Conservation (phyloP, 2,113 vertebrate species). For the Zootoca vivipara region DNA sequence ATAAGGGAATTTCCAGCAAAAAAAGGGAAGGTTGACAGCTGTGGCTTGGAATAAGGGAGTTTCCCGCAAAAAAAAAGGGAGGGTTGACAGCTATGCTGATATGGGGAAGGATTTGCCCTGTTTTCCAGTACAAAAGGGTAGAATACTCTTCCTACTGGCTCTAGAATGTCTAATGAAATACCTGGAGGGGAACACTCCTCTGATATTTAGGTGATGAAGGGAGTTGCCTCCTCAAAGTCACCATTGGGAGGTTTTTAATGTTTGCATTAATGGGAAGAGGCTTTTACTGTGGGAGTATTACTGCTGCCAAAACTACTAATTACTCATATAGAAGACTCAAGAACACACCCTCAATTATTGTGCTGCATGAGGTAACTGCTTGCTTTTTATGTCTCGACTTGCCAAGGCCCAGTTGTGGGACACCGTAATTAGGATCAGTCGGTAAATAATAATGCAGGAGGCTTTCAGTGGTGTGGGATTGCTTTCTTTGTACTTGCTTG, state of each 20-base stretch:
- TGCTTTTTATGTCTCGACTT: not conserved
- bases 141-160: not conserved
- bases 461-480: not conserved
- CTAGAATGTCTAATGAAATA: slow-evolving; percentile 9
- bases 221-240: slow-evolving; percentile 8
- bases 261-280: not conserved
- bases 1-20: no score
- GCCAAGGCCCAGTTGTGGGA: not conserved
- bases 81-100: no score
- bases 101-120: not conserved
- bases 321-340: not conserved
- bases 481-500: slow-evolving; percentile 12
- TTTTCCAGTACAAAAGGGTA: not conserved
- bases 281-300: not conserved
- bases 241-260: not conserved
- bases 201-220: slow-evolving; percentile 9
- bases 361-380: rapidly evolving
- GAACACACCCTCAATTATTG: not conserved
- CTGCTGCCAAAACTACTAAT: not conserved
- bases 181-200: slow-evolving; percentile 9
- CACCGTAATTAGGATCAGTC: not conserved
- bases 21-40: no score
- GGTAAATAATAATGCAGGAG: slow-evolving; percentile 22
- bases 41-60: no score
- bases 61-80: no score